These are phyloP conservation scores for Cosmia trapezina DNA, from an alignment of 2,888 invertebrate genomes.

Conservation along the genomic window DNA sequence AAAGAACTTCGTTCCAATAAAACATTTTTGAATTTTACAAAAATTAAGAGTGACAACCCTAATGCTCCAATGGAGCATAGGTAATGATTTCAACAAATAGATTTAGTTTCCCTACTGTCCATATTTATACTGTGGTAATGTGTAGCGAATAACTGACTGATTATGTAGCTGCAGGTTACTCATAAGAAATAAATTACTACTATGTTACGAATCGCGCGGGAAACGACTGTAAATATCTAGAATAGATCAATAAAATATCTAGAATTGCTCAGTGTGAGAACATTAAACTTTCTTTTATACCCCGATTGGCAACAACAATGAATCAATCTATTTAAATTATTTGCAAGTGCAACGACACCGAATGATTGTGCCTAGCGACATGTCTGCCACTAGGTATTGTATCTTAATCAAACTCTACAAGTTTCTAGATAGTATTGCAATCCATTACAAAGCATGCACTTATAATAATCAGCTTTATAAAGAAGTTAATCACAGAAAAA, in stretches of 20 bases:
- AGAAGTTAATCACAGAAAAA: neutral
- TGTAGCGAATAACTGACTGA: slow-evolving; percentile 1
- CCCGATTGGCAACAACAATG: slow-evolving; percentile 31
- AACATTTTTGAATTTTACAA: no score
- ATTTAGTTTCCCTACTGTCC: no score
- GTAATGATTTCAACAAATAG: no score
- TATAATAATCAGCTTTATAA: neutral
- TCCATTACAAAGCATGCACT: slow-evolving; percentile 1
- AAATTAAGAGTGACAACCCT: no score
- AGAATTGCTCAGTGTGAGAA: neutral
- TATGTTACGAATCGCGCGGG: neutral
- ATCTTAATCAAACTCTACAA: neutral
- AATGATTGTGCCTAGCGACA: neutral
- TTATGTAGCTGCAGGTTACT: neutral
- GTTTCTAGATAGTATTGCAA: slow-evolving; percentile 5
- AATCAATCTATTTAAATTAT: slow-evolving; percentile 45
- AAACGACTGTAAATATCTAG: neutral
- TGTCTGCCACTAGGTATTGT: slow-evolving; percentile 6
- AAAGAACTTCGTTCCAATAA: no score
- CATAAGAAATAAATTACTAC: neutral
- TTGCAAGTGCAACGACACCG: slow-evolving; percentile 56
- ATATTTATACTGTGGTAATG: neutral
- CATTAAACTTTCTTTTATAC: slow-evolving; percentile 4
- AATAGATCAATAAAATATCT: neutral
- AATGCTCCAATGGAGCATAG: no score